Base-by-base conservation (phyloP, 2,888 invertebrate species). In the Lypha dubia region DNA sequence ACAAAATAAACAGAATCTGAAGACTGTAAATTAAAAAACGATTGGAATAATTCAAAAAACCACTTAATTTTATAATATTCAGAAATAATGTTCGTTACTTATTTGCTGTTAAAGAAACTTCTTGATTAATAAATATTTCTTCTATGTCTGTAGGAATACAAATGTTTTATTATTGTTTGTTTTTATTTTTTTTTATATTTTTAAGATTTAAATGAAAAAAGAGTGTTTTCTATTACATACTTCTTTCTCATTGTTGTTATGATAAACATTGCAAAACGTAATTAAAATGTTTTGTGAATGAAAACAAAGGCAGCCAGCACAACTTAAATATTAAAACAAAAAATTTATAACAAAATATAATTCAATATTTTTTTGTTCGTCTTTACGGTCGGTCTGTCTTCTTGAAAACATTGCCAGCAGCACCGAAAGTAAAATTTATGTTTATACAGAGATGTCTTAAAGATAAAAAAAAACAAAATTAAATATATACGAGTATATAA, bases 381-480 rank as follows among this genome's bases (percentile, higher is more conserved):
- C 24, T 8, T 38, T 53, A 8, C 41, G 24, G 41, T 53, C 53
- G 8, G 53, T 24, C 51, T 41, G n/a, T 13, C 49, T 22, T 49
- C 17, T 1, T 46, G 0, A 46, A 35, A 28, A 51, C 35, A 15
- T 22, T 63, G 13, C 17, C 41, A 51, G 46, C 20, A 62, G 9
- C 35, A 62, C 13, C 24, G 41, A 17, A 17, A 20, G 4, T 17
- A 3, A 24, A 49, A 38, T 49, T 62, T 38, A 17, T 24, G 5
- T 74, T 28, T 24, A 7, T 32, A 22, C 7, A 53, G 3, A 41
- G 41, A 41, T 35, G 44, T 62, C 32, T 46, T 22, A 24, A 8
- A 4, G 35, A 49, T 60, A 44, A 49, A 38, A 62, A 44, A 49
- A 38, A 62, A 73, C n/a, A 15, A 58, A 44, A 71, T 35, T 35